These are phyloP conservation scores for Pseudopodoces humilis DNA, from an alignment of 2,113 vertebrate genomes.

Conservation along the genomic window DNA sequence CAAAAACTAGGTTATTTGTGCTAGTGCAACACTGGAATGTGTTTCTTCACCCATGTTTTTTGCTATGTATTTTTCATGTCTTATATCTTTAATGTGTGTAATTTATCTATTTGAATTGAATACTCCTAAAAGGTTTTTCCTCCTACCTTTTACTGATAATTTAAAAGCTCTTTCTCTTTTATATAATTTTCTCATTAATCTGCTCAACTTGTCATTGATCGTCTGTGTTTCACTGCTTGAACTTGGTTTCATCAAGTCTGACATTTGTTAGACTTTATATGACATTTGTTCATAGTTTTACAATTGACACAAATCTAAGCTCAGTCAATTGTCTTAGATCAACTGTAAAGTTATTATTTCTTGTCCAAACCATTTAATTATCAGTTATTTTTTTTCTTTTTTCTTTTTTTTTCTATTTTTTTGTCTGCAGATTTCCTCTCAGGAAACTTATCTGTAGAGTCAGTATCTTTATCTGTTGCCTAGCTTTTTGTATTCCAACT, in stretches of 20 bases:
- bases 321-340: background rate
- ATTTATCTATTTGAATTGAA: background rate
- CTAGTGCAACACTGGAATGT: background rate
- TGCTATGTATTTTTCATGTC: background rate
- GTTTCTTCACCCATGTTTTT: background rate
- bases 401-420: background rate
- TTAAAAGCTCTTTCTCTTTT: background rate
- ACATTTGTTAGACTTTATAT: background rate
- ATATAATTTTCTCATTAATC: background rate
- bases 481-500: background rate
- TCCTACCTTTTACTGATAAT: background rate
- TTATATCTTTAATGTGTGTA: background rate
- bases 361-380: background rate
- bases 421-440: rapidly evolving
- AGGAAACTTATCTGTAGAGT: background rate
- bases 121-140: background rate
- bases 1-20: background rate
- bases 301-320: background rate
- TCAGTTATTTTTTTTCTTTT: background rate
- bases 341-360: background rate
- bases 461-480: background rate
- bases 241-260: background rate
- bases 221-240: background rate
- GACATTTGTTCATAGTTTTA: background rate
- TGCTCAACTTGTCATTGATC: background rate